Percentiles rank a stretch among this genome's conserved stretches.
Evolutionary conservation across 2,797 vertebrate species (phyloP).

Genomic region (Lagodon rhomboides): DNA sequence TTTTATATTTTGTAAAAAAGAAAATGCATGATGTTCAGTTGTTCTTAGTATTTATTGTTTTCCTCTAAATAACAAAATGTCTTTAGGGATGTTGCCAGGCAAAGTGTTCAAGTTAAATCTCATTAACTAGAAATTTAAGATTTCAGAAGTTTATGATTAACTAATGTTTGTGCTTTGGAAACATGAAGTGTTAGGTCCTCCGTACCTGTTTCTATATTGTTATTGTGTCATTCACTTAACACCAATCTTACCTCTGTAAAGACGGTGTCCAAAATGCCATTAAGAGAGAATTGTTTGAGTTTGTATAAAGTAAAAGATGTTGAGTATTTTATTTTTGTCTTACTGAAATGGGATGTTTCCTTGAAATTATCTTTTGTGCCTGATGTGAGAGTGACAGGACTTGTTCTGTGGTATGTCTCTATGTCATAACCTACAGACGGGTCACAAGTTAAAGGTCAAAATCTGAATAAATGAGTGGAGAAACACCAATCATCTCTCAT

Average conservation of each 20-base stretch:
- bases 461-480: no score
- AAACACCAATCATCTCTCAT: no score
- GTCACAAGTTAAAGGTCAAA: no score
- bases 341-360: not conserved
- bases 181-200: not conserved
- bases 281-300: not conserved
- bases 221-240: constrained; percentile 7
- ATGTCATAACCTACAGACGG: no score
- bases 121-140: not conserved
- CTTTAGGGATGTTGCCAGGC: not conserved
- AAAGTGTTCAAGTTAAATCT: constrained; percentile 13
- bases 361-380: not conserved
- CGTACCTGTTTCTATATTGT: not conserved
- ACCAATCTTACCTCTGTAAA: not conserved
- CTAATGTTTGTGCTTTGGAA: not conserved
- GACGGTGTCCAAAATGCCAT: not conserved
- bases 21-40: constrained; percentile 14
- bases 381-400: not conserved
- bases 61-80: constrained; percentile 8
- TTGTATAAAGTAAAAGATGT: constrained; percentile 24
- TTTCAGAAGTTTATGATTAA: not conserved
- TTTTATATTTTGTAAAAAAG: constrained; percentile 26
- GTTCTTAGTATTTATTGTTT: constrained; percentile 31
- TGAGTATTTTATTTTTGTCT: constrained; percentile 22
- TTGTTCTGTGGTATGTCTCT: not conserved